A percentile compares a stretch with the other conserved stretches of the same genome.
Conservation (phyloP, 2,888 invertebrate genomes). For the Dryobota labecula region DNA sequence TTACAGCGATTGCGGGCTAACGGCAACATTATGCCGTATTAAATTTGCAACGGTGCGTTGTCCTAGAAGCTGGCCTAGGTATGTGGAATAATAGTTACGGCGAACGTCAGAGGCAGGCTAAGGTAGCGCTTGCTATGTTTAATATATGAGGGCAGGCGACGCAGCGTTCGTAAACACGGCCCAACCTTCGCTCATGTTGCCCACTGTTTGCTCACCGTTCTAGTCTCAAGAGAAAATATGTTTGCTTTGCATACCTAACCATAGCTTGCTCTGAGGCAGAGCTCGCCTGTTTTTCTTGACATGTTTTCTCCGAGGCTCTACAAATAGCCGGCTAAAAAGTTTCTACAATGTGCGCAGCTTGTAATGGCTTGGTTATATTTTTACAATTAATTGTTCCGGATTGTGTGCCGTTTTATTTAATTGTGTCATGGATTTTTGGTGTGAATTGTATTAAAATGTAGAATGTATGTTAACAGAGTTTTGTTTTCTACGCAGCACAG, state of each 20-base stretch:
- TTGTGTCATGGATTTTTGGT: not conserved
- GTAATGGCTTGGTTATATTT: slow-evolving; percentile 33
- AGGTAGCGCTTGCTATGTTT: slow-evolving; percentile 87
- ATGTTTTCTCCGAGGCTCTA: slow-evolving; percentile 82
- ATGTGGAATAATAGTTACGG: slow-evolving; percentile 65
- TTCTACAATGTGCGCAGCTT: slow-evolving; percentile 53
- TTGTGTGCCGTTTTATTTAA: not conserved
- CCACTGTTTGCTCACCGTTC: slow-evolving; percentile 88
- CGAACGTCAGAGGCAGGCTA: slow-evolving; percentile 73
- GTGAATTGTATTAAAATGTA: not conserved
- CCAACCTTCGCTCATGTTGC: slow-evolving; percentile 86
- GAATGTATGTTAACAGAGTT: not conserved
- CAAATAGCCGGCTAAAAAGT: slow-evolving; percentile 74
- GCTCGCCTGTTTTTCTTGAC: slow-evolving; percentile 84
- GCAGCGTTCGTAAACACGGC: slow-evolving; percentile 87
- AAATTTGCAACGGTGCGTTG: slow-evolving; percentile 71
- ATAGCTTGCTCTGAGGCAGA: slow-evolving; percentile 77
- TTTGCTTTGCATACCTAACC: slow-evolving; percentile 89
- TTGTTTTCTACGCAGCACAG: not conserved
- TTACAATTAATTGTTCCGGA: slow-evolving; percentile 14
- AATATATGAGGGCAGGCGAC: slow-evolving; percentile 90
- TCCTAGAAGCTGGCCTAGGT: slow-evolving; percentile 67
- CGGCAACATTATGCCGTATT: slow-evolving; percentile 72
- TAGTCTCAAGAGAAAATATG: slow-evolving; percentile 90
- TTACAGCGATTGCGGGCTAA: slow-evolving; percentile 82